Evolutionary conservation across 1,140 invertebrate genomes (phyloP).

Genomic region (Aphis craccivora): DNA sequence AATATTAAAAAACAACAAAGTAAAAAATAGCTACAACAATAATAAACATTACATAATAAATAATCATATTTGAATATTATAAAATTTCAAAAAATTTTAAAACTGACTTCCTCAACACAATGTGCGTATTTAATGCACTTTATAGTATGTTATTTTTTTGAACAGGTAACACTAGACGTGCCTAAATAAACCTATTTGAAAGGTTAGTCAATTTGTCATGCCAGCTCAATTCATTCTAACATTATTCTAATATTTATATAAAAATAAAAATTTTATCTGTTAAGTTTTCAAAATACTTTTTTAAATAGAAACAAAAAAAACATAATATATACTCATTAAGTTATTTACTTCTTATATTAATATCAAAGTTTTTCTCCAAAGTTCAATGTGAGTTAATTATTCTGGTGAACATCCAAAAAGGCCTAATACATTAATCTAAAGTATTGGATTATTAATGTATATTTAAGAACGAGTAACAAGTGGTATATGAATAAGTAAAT

Average conservation of each 20-base stretch:
- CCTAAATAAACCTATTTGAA: slow-evolving; percentile 48
- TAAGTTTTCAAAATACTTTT: neutral
- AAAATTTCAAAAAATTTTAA: slow-evolving; percentile 9
- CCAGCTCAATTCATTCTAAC: slow-evolving; percentile 23
- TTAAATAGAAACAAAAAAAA: neutral
- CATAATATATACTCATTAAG: slow-evolving; percentile 22
- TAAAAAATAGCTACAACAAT: neutral
- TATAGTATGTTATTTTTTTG: slow-evolving; percentile 53
- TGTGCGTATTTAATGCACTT: slow-evolving; percentile 33
- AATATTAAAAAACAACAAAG: neutral
- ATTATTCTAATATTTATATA: slow-evolving; percentile 32
- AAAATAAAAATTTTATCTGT: slow-evolving; percentile 18
- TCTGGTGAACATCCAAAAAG: slow-evolving; percentile 42
- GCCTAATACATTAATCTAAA: slow-evolving; percentile 48
- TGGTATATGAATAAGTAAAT: slow-evolving; percentile 51
- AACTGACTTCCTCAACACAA: neutral
- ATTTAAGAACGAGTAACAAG: slow-evolving; percentile 55
- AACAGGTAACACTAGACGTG: slow-evolving; percentile 56
- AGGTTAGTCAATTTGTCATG: slow-evolving; percentile 46
- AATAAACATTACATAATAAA: neutral
- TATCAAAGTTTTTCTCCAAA: neutral
- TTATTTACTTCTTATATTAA: slow-evolving; percentile 33
- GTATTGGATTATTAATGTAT: slow-evolving; percentile 46
- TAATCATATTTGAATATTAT: neutral
- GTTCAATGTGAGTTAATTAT: slow-evolving; percentile 19